These are phyloP conservation scores for Leptinotarsa tumamoca DNA, from an alignment of 2,888 invertebrate genomes.

Conservation along the genomic window DNA sequence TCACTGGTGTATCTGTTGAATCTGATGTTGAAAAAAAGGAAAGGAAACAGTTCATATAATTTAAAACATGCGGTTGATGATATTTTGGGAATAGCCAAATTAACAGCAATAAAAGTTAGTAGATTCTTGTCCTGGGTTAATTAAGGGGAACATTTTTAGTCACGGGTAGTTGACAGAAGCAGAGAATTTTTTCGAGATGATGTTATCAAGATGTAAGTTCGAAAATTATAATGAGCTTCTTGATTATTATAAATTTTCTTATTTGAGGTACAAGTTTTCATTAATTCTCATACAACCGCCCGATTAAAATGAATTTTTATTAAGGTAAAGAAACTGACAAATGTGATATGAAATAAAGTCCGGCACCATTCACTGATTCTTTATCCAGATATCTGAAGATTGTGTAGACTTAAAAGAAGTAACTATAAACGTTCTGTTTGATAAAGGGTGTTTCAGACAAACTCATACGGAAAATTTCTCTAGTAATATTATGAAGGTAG, in stretches of 20 bases:
- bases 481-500: too few species aligned
- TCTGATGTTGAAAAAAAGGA: slow-evolving; percentile 44
- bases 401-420: too few species aligned
- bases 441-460: too few species aligned
- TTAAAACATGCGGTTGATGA: slow-evolving; percentile 44
- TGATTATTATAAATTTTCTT: not conserved
- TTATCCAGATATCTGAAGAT: too few species aligned
- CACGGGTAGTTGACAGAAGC: slow-evolving; percentile 40
- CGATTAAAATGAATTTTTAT: too few species aligned
- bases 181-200: slow-evolving; percentile 36
- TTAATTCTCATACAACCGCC: too few species aligned
- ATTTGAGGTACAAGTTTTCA: too few species aligned
- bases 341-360: too few species aligned
- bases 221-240: slow-evolving; percentile 7
- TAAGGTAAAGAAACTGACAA: too few species aligned
- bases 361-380: too few species aligned
- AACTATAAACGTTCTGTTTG: too few species aligned
- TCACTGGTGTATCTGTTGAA: slow-evolving; percentile 43
- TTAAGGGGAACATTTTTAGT: slow-evolving; percentile 47
- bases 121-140: slow-evolving; percentile 46
- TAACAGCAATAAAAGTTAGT: slow-evolving; percentile 49
- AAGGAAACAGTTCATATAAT: slow-evolving; percentile 47
- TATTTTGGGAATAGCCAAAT: slow-evolving; percentile 51
- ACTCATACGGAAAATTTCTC: too few species aligned
- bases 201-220: slow-evolving; percentile 17